phyloP scores from a whole-genome alignment of 2,113 vertebrate species.

The Sarotherodon lohbergeri region DNA sequence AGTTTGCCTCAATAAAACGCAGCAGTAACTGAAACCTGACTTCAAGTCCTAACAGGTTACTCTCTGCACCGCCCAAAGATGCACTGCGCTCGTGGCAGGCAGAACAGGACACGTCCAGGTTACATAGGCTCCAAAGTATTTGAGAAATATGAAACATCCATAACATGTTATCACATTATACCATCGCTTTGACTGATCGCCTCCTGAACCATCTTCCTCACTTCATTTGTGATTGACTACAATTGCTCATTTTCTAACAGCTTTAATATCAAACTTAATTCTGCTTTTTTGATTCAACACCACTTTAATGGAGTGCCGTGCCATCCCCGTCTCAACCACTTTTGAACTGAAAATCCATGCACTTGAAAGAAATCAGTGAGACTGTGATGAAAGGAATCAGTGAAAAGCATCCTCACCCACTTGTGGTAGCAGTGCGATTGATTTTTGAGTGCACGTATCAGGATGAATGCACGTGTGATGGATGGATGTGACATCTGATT shows the following conservation, averaged over 20 bases:
- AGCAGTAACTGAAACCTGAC: not conserved
- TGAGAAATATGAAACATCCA: not conserved
- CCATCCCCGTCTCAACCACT: not conserved
- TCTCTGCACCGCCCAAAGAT: not conserved
- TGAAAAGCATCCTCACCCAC: not conserved
- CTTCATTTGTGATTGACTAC: not conserved
- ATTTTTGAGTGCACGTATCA: not conserved
- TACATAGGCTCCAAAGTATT: not conserved
- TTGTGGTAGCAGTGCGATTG: not conserved
- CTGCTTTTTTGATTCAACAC: not conserved
- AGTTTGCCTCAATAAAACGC: not conserved
- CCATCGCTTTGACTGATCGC: not conserved
- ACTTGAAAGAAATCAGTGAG: not conserved
- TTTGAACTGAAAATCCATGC: not conserved
- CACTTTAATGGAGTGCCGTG: not conserved
- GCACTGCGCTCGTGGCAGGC: not conserved
- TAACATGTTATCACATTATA: not conserved
- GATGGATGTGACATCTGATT: not conserved
- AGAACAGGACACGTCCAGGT: not conserved
- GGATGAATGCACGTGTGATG: not conserved
- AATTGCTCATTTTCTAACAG: not conserved
- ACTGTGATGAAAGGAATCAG: not conserved
- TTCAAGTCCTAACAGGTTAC: slow-evolving; percentile 24
- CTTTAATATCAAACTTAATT: not conserved
- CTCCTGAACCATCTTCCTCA: not conserved